Percentiles rank a stretch among this genome's conserved stretches.
Evolutionary conservation across 2,888 invertebrate genomes (phyloP).

Genomic region (Eugnorisma glareosa): DNA sequence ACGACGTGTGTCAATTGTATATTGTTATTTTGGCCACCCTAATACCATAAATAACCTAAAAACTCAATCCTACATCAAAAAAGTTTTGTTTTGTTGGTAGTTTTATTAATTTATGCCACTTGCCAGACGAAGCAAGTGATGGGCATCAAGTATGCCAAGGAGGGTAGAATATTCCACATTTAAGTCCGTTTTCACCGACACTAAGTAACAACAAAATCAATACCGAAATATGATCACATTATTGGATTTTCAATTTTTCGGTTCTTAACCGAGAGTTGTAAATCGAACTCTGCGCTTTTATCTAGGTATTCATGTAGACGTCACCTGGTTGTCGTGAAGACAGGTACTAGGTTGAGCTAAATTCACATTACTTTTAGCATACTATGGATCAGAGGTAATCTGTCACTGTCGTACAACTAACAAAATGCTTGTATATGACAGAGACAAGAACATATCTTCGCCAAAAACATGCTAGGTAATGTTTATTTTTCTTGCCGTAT

Average conservation of each 20-base stretch:
- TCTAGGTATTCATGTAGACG: not conserved
- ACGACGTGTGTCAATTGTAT: not conserved
- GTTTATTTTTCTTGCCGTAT: not conserved
- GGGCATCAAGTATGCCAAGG: not conserved
- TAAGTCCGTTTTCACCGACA: not conserved
- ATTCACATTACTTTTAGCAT: not conserved
- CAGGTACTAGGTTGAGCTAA: constrained; percentile 4
- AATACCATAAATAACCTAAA: not conserved
- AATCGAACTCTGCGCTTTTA: not conserved
- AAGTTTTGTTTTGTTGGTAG: not conserved
- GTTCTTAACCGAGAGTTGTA: not conserved
- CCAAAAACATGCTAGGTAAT: not conserved
- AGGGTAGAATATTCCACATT: not conserved
- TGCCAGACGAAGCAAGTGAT: not conserved
- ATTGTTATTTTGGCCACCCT: not conserved
- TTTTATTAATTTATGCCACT: not conserved
- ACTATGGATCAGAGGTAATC: not conserved
- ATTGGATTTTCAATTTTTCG: not conserved
- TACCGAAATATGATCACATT: not conserved
- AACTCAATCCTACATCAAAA: not conserved
- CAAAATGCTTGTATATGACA: not conserved
- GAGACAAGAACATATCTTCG: not conserved
- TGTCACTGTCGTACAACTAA: constrained; percentile 3
- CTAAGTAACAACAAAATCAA: not conserved
- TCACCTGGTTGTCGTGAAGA: not conserved